Evolutionary conservation across 1,140 invertebrate genomes (phyloP), one percentile per base, ranked within the genome.

Genomic region (Drosophila subobscura): DNA sequence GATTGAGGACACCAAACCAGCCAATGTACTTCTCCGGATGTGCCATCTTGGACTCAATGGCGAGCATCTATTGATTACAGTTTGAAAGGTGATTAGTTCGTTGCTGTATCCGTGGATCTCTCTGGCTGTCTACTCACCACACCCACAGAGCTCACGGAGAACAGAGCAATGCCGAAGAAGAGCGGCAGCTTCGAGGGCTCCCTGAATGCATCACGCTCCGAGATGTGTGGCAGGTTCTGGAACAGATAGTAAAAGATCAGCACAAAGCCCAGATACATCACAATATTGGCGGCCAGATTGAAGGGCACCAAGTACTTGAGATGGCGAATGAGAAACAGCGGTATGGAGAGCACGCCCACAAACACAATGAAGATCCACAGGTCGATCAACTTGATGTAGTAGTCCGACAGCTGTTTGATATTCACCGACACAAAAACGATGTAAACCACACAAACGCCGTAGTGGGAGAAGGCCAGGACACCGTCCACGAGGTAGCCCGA

Each of bases 131-230:
- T 10, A 45, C 65, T 40, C 47, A 80, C 77, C 78, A 80, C 73
- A 4, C 78, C 78, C 47, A 81, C 63, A 0, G 78, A 72, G 1
- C 67, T 59, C 7, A 72, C 37, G 14, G 77, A 44, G 40, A 81
- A 80, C 8, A 81, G 4, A 0, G 41, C 50, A 6, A 66, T 77
- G 14, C 72, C 73, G 4, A 81, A 16, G 2, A 60, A 68, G 3
- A 49, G 23, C 1, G 55, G 55, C 29, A 47, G 5, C 12, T 45
- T 29, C 0, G 5, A 1, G 0, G 42, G 2, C 0, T 60, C 8
- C 0, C 40, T 52, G 10, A 50, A 46, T n/a, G 56, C 4, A 0
- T 44, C 5, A 1, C 63, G 50, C 0, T 78, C 58, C 0, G 25
- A 1, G 0, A 79, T 37, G 8, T 52, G 25, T 6, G 70, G 40